These are phyloP conservation scores for Agrilus biguttatus DNA, from an alignment of 2,888 invertebrate species.

Conservation along the genomic window DNA sequence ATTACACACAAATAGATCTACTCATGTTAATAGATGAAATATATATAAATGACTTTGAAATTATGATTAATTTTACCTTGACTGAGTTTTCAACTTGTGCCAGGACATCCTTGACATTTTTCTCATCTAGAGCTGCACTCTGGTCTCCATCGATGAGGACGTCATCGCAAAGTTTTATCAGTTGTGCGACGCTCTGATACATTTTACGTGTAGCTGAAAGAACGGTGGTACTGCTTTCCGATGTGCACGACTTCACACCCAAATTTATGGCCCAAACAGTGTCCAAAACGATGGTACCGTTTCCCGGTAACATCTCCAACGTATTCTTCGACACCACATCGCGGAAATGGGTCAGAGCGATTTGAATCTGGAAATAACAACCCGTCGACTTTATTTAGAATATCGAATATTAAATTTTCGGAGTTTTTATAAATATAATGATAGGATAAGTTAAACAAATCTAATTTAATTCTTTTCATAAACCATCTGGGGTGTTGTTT, in stretches of 20 bases:
- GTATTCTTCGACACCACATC: constrained; percentile 87
- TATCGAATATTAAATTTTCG: no score
- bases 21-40: no score
- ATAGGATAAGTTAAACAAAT: no score
- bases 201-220: constrained; percentile 74
- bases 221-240: constrained; percentile 45
- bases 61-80: constrained; percentile 31
- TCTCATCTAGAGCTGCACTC: constrained; percentile 44
- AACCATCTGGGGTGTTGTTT: no score
- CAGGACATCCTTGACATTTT: constrained; percentile 53
- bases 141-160: constrained; percentile 62
- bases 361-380: constrained; percentile 40
- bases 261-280: constrained; percentile 77
- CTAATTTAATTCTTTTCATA: no score
- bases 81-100: constrained; percentile 59
- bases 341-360: constrained; percentile 75
- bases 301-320: constrained; percentile 84
- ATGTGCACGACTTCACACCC: constrained; percentile 25
- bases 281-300: constrained; percentile 86
- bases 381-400: no score
- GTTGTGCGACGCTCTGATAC: constrained; percentile 71
- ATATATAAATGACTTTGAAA: no score
- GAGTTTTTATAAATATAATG: background rate
- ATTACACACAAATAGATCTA: no score
- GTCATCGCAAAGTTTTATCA: constrained; percentile 83